phyloP scores from a whole-genome alignment of 2,113 vertebrate species.

The Menura novaehollandiae region DNA sequence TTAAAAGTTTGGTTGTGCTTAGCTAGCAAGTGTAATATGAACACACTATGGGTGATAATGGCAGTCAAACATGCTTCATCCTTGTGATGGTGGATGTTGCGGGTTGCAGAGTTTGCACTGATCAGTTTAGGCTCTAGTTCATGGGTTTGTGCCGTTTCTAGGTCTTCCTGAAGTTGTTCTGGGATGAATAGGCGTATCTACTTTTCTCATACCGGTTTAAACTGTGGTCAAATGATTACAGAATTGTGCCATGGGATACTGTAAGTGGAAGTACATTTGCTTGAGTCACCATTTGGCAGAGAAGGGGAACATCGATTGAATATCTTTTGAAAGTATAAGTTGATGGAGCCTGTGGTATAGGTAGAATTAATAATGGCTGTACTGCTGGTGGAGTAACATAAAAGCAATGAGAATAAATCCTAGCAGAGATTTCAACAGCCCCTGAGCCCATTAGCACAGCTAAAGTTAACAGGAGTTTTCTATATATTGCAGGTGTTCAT shows the following conservation, averaged over 20 bases:
- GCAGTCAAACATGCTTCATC: neutral
- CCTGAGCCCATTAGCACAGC: neutral
- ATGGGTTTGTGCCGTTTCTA: neutral
- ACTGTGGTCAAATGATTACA: neutral
- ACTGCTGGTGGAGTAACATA: neutral
- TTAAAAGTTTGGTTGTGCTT: neutral
- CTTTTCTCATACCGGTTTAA: neutral
- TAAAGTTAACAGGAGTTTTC: neutral
- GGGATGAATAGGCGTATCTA: neutral
- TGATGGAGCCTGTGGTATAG: neutral
- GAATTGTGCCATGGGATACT: neutral
- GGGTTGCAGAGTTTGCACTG: neutral
- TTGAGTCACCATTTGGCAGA: neutral
- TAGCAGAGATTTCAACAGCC: neutral
- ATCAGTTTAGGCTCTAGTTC: neutral
- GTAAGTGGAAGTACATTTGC: neutral
- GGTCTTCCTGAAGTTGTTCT: neutral
- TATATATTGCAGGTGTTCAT: neutral
- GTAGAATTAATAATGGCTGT: neutral
- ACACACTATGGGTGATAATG: neutral
- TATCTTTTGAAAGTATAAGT: neutral
- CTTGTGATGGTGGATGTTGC: neutral
- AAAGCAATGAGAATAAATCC: neutral
- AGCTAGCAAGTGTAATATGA: neutral
- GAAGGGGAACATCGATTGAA: neutral